Percentiles rank a stretch among this genome's conserved stretches.
These are phyloP conservation scores for Pseudorasbora parva DNA, from an alignment of 2,113 vertebrate genomes.

Conservation along the genomic window DNA sequence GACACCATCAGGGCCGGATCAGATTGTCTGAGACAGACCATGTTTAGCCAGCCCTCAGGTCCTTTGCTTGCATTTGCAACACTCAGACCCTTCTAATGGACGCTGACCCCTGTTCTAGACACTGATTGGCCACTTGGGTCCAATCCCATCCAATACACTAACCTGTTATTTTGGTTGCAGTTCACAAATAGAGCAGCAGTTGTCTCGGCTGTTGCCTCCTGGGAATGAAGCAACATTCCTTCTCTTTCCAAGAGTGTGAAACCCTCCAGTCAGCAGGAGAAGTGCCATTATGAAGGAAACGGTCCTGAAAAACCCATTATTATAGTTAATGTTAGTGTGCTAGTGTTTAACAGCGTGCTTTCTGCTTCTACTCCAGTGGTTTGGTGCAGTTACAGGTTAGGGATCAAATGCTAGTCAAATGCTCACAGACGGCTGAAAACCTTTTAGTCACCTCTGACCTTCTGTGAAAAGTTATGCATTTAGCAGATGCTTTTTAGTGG, in stretches of 20 bases:
- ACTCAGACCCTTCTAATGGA: slow-evolving; percentile 37
- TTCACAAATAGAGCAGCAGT: slow-evolving; percentile 72
- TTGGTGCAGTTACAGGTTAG: background rate
- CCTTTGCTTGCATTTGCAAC: slow-evolving; percentile 19
- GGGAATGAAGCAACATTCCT: slow-evolving; percentile 57
- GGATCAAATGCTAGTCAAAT: background rate
- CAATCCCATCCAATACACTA: slow-evolving; percentile 54
- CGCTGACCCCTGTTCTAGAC: slow-evolving; percentile 31
- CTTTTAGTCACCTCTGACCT: background rate
- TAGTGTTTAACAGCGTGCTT: background rate
- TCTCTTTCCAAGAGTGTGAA: slow-evolving; percentile 14
- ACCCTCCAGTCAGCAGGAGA: background rate
- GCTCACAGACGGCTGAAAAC: background rate
- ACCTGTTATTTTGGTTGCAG: slow-evolving; percentile 68
- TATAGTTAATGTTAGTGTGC: background rate
- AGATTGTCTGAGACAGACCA: slow-evolving; percentile 21
- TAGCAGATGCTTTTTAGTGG: no score
- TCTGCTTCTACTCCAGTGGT: background rate
- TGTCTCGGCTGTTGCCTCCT: slow-evolving; percentile 54
- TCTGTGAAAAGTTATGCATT: background rate
- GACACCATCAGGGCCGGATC: slow-evolving; percentile 6
- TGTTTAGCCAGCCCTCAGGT: background rate
- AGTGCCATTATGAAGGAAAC: slow-evolving; percentile 11
- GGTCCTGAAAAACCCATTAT: background rate
- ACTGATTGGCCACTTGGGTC: slow-evolving; percentile 49